Base-by-base conservation (phyloP, 1,140 invertebrate species). In the Anoplolepis gracilipes region DNA sequence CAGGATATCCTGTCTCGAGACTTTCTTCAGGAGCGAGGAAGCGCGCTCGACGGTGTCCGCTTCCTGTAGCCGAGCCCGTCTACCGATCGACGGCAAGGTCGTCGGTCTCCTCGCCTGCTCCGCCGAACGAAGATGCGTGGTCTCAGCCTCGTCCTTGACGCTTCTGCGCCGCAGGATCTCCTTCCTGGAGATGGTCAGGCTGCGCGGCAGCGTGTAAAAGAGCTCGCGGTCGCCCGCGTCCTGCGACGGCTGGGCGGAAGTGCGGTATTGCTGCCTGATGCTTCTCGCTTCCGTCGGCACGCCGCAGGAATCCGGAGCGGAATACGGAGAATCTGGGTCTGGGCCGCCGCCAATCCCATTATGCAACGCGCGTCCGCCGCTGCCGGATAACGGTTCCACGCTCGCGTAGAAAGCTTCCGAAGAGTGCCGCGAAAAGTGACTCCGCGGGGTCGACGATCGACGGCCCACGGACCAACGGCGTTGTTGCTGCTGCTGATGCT, bases 1-100 rank as follows among this genome's bases (percentile, higher is more conserved):
- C 1, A 95, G 53, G 30, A 95, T 95, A 22, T 95, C 93, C 62
- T 94, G 94, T 1, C 94, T 84, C 0, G 94, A 94, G 62, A 95
- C 82, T 22, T 84, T 88, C 36, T 78, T 88, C 69, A 82, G 33
- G 30, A 75, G 53, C 25, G 84, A 79, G 10, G 82, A 7, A 28
- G 84, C 4, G 19, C 84, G 81, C 28, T 72, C 25, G 19, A 55
- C 61, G 1, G 46, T 49, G 46, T 49, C 46, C 46, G 46, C 46
- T 49, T 89, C 82, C 6, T 73, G 89, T 19, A 49, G 46, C 19
- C 85, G 86, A 1, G 76, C 72, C 57, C 77, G 85, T 42, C 46
- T 92, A 0, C 90, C 88, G 6, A 92, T 78, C 0, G 93, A 92
- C 0, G 94, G 94, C 28, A 95, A 62, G 7, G 93, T 94, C 19